phyloP scores from a whole-genome alignment of 2,888 invertebrate species.

The Limulus polyphemus region DNA sequence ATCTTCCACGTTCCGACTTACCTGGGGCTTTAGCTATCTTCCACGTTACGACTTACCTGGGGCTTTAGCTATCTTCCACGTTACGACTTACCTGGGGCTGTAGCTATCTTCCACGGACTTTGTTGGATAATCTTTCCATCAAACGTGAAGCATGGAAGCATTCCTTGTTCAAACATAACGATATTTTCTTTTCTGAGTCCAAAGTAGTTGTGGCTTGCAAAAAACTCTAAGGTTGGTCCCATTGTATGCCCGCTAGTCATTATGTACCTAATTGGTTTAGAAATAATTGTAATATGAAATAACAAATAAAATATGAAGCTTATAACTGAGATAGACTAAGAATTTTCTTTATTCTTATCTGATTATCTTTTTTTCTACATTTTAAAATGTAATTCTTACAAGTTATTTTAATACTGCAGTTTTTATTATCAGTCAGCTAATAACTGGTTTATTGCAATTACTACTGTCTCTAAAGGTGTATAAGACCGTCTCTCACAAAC shows the following conservation, averaged over 20 bases:
- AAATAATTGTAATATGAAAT: too few relatives aligned
- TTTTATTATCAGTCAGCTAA: too few relatives aligned
- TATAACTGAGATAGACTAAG: too few relatives aligned
- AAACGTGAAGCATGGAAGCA: constrained; percentile 84
- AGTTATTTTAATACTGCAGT: too few relatives aligned
- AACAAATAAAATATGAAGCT: too few relatives aligned
- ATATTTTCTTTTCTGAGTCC: constrained; percentile 70
- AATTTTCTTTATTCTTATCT: too few relatives aligned
- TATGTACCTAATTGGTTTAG: constrained; percentile 53
- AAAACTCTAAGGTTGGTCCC: constrained; percentile 65
- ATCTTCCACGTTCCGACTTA: constrained; percentile 49
- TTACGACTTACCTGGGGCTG: constrained; percentile 54
- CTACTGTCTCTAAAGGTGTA: too few relatives aligned
- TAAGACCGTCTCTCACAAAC: too few relatives aligned
- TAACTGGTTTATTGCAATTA: too few relatives aligned
- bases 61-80: constrained; percentile 65
- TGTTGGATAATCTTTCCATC: constrained; percentile 87
- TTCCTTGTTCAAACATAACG: constrained; percentile 78
- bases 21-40: constrained; percentile 73
- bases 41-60: constrained; percentile 51
- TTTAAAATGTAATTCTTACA: too few relatives aligned
- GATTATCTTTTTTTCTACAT: too few relatives aligned
- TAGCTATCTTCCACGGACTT: constrained; percentile 57
- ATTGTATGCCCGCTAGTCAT: constrained; percentile 96
- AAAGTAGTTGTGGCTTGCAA: constrained; percentile 67